Evolutionary conservation across 2,888 invertebrate species (phyloP), one percentile per base, ranked within the genome.

Genomic region (Notodonta ziczac): DNA sequence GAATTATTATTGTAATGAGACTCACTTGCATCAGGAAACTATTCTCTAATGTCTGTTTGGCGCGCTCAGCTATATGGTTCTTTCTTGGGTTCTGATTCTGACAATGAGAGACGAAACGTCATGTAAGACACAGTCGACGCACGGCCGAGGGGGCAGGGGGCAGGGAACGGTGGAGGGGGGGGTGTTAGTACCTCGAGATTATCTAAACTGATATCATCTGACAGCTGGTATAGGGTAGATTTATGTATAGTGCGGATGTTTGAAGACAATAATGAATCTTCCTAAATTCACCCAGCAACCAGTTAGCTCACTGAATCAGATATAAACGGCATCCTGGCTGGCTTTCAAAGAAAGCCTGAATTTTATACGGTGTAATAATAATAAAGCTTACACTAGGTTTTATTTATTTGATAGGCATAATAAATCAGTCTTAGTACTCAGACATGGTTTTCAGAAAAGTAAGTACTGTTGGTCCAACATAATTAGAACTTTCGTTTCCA

Each of bases 21-120:
- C 93, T 93, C 93, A 93, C 93, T 93, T 93, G 93, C 78, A 89
- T 70, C 91, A 93, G 92, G 91, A 91, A 93, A 88, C 85, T 91
- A 89, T 89, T 92, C 76, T 93, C 93, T 91, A 93, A 89, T 62
- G 90, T 87, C 86, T 93, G 93, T 91, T 93, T 93, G 83, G 93
- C 93, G 85, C 93, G 90, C 90, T 93, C 93, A 81, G 91, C 92
- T 77, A 93, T 92, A 89, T 90, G 92, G 87, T 89, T 92, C 86
- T 90, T 90, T 90, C 93, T 88, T 80, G 93, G 92, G 86, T 91
- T 92, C 87, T 91, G 91, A 88, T 81, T 92, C 92, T 93, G 91
- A 91, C 86, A 90, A 92, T 76, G 88, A 88, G 81, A 91, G 85
- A 90, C 81, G 83, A 84, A 82, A 87, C 73, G 39, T 85, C 71